phyloP scores from a whole-genome alignment of 2,113 vertebrate genomes.

The Hylia prasina region DNA sequence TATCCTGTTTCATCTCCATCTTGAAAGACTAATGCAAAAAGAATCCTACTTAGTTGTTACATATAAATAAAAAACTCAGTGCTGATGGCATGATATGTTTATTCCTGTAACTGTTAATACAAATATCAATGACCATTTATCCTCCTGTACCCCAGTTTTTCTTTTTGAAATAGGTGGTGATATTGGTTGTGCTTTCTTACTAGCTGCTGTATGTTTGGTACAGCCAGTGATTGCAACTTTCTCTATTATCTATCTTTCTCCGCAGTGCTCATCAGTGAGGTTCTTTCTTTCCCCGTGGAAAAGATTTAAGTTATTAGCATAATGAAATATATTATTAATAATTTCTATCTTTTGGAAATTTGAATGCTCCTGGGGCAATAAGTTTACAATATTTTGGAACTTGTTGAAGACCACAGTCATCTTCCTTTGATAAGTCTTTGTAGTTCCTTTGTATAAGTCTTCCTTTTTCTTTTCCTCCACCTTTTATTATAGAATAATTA shows the following conservation, averaged over 20 bases:
- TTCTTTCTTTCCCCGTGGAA: not conserved
- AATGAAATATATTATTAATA: not conserved
- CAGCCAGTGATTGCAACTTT: not conserved
- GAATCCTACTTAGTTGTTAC: not conserved
- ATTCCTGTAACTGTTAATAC: not conserved
- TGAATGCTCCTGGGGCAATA: not conserved
- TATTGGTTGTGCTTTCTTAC: not conserved
- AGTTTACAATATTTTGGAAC: not conserved
- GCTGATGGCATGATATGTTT: not conserved
- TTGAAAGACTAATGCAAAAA: not conserved
- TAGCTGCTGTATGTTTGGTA: not conserved
- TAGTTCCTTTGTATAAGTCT: not conserved
- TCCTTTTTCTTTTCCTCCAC: not conserved
- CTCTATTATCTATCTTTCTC: not conserved
- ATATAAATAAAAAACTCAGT: not conserved
- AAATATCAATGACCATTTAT: not conserved
- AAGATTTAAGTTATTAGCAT: not conserved
- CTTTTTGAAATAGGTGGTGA: not conserved
- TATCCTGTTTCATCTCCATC: not conserved
- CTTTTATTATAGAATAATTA: not conserved
- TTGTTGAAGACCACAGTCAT: not conserved
- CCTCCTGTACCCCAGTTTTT: not conserved
- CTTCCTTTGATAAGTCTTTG: not conserved
- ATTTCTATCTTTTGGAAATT: not conserved
- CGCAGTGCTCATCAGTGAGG: rapidly evolving